phyloP scores from a whole-genome alignment of 2,797 vertebrate genomes.

The Anisognathus igniventris region DNA sequence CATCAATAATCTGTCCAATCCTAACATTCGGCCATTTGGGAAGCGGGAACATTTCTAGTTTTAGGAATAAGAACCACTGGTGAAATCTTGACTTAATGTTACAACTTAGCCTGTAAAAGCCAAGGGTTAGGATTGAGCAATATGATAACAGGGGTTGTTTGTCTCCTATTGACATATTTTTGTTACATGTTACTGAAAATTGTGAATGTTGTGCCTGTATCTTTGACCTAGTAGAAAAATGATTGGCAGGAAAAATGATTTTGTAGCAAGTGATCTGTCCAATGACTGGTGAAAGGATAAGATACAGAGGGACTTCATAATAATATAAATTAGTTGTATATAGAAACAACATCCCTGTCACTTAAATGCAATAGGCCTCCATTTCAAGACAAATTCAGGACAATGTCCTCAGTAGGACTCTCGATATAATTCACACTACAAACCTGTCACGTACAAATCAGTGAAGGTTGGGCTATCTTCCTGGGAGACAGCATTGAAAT shows the following conservation, averaged over 20 bases:
- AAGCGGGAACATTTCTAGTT: background rate
- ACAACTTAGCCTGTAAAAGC: fast-evolving
- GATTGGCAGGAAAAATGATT: background rate
- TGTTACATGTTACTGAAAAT: background rate
- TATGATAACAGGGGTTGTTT: background rate
- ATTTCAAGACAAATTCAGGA: background rate
- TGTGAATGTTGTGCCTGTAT: background rate
- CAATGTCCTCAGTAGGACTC: background rate
- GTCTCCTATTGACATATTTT: background rate
- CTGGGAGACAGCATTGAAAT: background rate
- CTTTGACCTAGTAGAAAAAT: background rate
- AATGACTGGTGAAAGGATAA: background rate
- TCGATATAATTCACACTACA: background rate
- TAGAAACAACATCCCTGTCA: background rate
- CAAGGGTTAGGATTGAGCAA: background rate
- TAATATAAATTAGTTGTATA: background rate
- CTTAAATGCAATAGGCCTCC: background rate
- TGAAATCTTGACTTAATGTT: background rate
- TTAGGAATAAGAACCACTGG: background rate
- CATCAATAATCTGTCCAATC: background rate
- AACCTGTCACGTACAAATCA: background rate
- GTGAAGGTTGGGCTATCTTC: background rate
- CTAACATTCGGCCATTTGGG: background rate
- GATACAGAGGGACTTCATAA: background rate
- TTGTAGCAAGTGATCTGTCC: background rate